These are phyloP conservation scores for Petrophora chlorosata DNA, from an alignment of 2,888 invertebrate species.

Conservation along the genomic window DNA sequence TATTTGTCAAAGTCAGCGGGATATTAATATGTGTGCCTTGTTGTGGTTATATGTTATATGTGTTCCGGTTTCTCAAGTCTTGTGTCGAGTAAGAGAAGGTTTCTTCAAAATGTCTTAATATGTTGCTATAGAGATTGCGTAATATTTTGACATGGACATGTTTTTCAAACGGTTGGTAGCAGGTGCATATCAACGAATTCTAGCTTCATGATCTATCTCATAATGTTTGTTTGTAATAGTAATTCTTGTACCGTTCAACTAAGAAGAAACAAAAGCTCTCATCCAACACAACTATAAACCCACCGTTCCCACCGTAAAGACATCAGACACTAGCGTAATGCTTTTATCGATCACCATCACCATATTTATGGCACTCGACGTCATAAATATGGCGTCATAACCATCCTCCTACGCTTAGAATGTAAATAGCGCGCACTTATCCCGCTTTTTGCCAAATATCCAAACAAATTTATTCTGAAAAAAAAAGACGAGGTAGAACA, in stretches of 20 bases:
- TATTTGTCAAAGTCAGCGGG: too few species aligned
- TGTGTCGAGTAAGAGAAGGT: too few species aligned
- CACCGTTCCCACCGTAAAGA: not conserved
- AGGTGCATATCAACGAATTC: too few species aligned
- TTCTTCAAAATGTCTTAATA: too few species aligned
- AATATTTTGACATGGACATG: too few species aligned
- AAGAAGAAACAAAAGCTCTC: not conserved
- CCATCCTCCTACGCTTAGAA: conserved; percentile 58
- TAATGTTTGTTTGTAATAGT: too few species aligned
- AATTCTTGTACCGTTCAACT: not conserved
- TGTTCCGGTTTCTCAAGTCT: too few species aligned
- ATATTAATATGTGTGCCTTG: too few species aligned
- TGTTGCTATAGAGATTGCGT: too few species aligned
- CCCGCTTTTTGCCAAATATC: conserved; percentile 71
- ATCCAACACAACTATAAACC: not conserved
- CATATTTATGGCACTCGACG: conserved; percentile 51
- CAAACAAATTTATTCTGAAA: conserved; percentile 74
- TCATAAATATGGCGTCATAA: conserved; percentile 41
- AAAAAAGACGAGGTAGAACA: conserved; percentile 46
- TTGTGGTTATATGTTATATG: too few species aligned
- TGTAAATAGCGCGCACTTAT: conserved; percentile 72
- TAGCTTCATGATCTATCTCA: too few species aligned
- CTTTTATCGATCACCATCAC: conserved; percentile 54
- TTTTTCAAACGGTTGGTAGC: too few species aligned
- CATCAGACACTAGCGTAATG: conserved; percentile 34